Evolutionary conservation across 1,140 invertebrate species (phyloP).

Genomic region (Aporrectodea caliginosa): DNA sequence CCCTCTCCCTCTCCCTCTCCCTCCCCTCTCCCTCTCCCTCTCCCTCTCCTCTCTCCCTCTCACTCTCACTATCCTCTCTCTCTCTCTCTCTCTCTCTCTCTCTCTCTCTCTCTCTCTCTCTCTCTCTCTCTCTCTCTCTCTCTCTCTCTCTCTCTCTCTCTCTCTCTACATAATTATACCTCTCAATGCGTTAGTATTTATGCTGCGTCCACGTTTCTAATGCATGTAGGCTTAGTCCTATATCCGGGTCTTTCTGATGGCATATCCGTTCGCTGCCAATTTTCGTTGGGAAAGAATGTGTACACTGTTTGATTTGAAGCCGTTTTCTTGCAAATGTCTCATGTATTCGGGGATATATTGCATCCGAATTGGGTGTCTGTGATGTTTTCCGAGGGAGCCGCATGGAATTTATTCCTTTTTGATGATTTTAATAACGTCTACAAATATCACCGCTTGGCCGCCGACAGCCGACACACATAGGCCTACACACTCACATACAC

Average conservation of each 20-base stretch:
- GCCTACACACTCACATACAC: not conserved
- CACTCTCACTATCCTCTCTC: not conserved
- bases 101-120: not conserved
- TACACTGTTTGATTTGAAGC: no score
- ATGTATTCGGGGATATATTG: no score
- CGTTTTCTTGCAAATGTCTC: no score
- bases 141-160: not conserved
- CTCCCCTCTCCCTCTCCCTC: not conserved
- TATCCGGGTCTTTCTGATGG: not conserved
- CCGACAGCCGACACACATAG: not conserved
- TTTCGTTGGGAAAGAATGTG: no score
- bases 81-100: not conserved
- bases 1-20: not conserved
- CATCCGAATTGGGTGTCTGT: no score
- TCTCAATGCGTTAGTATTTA: not conserved
- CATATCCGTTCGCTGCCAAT: no score
- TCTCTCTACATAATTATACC: not conserved
- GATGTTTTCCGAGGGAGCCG: no score
- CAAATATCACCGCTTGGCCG: not conserved
- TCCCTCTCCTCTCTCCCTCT: not conserved
- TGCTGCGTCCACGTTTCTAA: not conserved
- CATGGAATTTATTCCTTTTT: not conserved
- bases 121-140: not conserved
- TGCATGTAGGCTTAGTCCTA: not conserved
- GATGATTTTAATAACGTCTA: not conserved